Conservation (phyloP, 1,140 invertebrate genomes). For the Drosophila subpulchrella region DNA sequence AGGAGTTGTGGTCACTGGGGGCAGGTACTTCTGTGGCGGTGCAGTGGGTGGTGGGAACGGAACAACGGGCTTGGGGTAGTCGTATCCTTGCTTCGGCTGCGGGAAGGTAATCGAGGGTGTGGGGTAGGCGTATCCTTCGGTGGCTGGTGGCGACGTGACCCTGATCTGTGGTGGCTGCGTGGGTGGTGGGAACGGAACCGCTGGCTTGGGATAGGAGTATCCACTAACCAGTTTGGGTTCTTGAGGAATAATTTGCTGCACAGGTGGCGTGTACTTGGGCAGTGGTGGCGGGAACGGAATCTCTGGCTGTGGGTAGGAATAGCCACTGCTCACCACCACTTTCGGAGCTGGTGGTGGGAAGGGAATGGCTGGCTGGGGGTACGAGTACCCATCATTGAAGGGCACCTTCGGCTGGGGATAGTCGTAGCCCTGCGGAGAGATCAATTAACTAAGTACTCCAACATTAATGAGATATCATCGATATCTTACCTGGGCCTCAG, state of each 20-base stretch:
- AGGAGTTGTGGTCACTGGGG: conserved; percentile 27
- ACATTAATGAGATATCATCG: not conserved
- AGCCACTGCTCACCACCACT: conserved; percentile 30
- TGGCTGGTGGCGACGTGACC: conserved; percentile 7
- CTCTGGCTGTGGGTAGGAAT: conserved; percentile 56
- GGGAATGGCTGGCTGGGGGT: conserved; percentile 51
- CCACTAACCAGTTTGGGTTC: conserved; percentile 54
- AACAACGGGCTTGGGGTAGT: conserved; percentile 57
- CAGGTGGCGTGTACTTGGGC: conserved; percentile 42
- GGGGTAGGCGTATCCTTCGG: conserved; percentile 55
- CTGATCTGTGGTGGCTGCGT: conserved; percentile 16
- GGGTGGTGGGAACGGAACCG: conserved; percentile 55
- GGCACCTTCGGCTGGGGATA: conserved; percentile 55
- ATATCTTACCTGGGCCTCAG: conserved; percentile 37
- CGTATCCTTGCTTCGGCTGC: conserved; percentile 42
- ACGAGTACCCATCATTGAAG: conserved; percentile 55
- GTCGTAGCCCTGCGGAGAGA: conserved; percentile 39
- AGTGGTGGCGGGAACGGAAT: conserved; percentile 50
- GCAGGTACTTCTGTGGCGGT: conserved; percentile 52
- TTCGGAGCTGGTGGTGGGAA: conserved; percentile 50
- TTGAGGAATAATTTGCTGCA: conserved; percentile 54
- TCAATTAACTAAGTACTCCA: conserved; percentile 2
- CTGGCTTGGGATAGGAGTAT: conserved; percentile 72
- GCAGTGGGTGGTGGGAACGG: conserved; percentile 55
- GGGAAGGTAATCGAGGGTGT: conserved; percentile 60